Conservation (phyloP, 1,140 invertebrate genomes). For the Euglossa dilemma region DNA sequence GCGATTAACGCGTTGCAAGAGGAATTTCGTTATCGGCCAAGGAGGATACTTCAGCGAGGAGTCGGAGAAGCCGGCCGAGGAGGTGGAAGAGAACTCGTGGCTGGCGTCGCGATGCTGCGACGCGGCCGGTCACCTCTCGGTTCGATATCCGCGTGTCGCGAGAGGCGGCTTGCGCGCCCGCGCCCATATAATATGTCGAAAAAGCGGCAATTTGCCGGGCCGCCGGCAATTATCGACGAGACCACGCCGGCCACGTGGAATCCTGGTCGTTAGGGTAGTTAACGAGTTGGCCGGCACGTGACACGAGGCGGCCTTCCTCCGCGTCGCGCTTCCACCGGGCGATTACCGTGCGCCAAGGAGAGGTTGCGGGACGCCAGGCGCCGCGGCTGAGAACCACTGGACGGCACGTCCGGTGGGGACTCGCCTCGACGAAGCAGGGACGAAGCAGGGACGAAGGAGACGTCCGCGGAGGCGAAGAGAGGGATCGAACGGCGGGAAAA, state of each 20-base stretch:
- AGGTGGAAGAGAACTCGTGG: background rate
- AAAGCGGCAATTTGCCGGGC: slow-evolving; percentile 66
- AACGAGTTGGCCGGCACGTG: slow-evolving; percentile 77
- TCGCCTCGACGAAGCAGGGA: slow-evolving; percentile 51
- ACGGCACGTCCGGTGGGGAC: slow-evolving; percentile 66
- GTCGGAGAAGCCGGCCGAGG: background rate
- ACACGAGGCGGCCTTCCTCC: slow-evolving; percentile 59
- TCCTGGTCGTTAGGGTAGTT: slow-evolving; percentile 77
- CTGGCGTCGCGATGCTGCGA: slow-evolving; percentile 3
- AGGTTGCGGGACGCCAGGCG: background rate
- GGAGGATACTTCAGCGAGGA: too few species aligned
- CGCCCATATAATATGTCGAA: slow-evolving; percentile 59
- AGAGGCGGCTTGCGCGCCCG: background rate
- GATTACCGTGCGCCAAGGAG: background rate
- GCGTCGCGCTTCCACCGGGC: slow-evolving; percentile 42
- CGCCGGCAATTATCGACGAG: slow-evolving; percentile 73
- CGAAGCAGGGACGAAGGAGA: slow-evolving; percentile 61
- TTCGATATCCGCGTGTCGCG: slow-evolving; percentile 45
- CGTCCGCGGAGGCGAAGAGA: slow-evolving; percentile 53
- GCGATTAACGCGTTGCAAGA: too few species aligned
- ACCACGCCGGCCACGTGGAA: slow-evolving; percentile 73
- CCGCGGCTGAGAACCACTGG: slow-evolving; percentile 65
- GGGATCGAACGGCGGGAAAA: slow-evolving; percentile 61
- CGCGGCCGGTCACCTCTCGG: background rate
- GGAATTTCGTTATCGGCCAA: too few species aligned